These are phyloP conservation scores for Paramormyrops hopkinsi DNA, from an alignment of 2,797 vertebrate species.

Conservation along the genomic window DNA sequence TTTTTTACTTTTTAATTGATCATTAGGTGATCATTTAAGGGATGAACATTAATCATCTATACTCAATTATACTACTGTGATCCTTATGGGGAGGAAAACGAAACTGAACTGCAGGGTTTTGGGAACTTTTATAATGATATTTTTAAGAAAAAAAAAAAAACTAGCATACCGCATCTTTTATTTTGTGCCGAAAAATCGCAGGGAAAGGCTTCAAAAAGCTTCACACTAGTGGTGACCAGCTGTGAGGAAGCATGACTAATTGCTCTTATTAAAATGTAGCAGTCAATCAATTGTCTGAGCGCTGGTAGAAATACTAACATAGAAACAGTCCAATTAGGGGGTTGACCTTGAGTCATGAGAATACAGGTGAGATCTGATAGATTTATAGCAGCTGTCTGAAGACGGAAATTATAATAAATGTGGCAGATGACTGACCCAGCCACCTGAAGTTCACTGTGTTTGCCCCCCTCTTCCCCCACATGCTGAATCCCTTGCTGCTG, in stretches of 20 bases:
- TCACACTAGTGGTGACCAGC: not conserved
- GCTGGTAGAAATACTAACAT: not conserved
- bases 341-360: not conserved
- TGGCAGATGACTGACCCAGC: not conserved
- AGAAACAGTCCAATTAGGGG: not conserved
- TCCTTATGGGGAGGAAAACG: not conserved
- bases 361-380: not conserved
- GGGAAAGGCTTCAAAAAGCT: not conserved
- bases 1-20: slow-evolving; percentile 4
- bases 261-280: slow-evolving; percentile 12
- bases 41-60: not conserved
- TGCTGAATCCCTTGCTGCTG: not conserved
- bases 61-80: not conserved
- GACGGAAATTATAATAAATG: not conserved
- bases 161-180: not conserved
- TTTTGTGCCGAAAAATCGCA: not conserved
- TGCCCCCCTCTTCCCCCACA: not conserved
- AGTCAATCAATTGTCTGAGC: not conserved
- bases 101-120: not conserved
- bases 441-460: not conserved
- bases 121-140: not conserved
- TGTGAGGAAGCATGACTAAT: slow-evolving; percentile 12
- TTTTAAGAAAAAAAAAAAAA: not conserved
- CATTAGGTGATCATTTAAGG: not conserved
- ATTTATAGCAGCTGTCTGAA: slow-evolving; percentile 10